Conservation (phyloP, 2,113 vertebrate genomes). For the Euleptes europaea region DNA sequence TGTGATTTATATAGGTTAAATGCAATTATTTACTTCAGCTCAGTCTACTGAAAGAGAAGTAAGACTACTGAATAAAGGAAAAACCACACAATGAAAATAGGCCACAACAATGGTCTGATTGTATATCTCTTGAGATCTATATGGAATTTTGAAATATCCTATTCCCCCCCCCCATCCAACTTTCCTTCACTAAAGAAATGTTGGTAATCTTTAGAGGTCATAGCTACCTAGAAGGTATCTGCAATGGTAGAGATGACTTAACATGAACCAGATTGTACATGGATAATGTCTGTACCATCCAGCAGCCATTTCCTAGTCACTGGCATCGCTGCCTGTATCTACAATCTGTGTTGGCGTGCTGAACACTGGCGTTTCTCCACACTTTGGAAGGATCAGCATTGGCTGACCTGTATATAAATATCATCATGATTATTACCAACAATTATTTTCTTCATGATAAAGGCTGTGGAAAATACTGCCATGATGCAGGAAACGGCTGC, state of each 20-base stretch:
- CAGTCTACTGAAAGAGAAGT: slow-evolving; percentile 19
- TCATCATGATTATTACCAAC: too few relatives aligned
- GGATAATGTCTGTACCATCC: background rate
- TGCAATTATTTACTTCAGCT: slow-evolving; percentile 40
- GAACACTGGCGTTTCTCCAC: background rate
- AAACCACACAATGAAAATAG: background rate
- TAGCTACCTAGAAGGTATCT: background rate
- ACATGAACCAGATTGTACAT: background rate
- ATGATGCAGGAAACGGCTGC: background rate
- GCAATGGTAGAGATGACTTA: background rate
- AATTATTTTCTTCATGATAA: background rate
- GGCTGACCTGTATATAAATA: background rate
- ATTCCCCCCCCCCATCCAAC: background rate
- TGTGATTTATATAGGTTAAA: slow-evolving; percentile 60
- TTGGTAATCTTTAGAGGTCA: too few relatives aligned
- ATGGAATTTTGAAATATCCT: background rate
- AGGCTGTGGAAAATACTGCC: background rate
- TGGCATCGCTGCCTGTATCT: background rate
- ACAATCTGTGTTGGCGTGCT: background rate
- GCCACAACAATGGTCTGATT: background rate
- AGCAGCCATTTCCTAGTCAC: too few relatives aligned
- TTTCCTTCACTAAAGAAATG: background rate
- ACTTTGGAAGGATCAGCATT: background rate
- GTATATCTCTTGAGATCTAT: background rate
- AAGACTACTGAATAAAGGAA: background rate